These are phyloP conservation scores for Rhinopomastus cyanomelas DNA, from an alignment of 2,113 vertebrate species.

Conservation along the genomic window DNA sequence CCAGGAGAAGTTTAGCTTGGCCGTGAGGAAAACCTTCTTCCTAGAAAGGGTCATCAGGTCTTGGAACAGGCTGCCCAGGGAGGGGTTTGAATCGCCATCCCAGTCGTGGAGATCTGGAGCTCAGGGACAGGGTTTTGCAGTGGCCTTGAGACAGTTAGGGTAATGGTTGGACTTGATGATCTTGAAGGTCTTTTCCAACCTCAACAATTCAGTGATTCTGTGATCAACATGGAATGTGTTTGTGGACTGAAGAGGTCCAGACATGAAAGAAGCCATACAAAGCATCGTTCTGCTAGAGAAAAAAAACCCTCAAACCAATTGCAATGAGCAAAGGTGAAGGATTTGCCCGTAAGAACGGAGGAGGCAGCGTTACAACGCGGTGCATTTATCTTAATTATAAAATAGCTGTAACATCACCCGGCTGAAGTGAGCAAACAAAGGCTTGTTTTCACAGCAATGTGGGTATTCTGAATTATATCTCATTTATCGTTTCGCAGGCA, in stretches of 20 bases:
- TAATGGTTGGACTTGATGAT: too few relatives aligned
- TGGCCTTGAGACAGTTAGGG: too few relatives aligned
- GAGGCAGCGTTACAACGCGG: background rate
- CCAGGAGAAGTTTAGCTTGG: too few relatives aligned
- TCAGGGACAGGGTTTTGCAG: too few relatives aligned
- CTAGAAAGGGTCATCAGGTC: too few relatives aligned
- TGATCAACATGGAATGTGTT: background rate
- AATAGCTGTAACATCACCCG: background rate
- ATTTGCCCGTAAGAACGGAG: background rate
- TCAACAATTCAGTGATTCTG: too few relatives aligned
- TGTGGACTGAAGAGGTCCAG: background rate
- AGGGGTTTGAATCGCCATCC: too few relatives aligned
- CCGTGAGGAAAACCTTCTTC: too few relatives aligned
- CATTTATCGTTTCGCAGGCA: constrained; percentile 62
- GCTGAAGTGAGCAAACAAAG: background rate
- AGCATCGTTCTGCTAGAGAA: background rate
- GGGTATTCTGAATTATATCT: background rate
- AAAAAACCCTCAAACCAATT: background rate
- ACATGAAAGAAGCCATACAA: background rate
- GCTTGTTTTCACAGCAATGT: background rate
- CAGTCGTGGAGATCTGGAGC: too few relatives aligned
- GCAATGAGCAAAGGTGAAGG: background rate
- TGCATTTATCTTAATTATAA: background rate
- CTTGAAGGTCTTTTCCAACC: too few relatives aligned
- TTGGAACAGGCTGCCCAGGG: too few relatives aligned